Base-by-base conservation (phyloP, 2,113 vertebrate species). In the Octodon degus region DNA sequence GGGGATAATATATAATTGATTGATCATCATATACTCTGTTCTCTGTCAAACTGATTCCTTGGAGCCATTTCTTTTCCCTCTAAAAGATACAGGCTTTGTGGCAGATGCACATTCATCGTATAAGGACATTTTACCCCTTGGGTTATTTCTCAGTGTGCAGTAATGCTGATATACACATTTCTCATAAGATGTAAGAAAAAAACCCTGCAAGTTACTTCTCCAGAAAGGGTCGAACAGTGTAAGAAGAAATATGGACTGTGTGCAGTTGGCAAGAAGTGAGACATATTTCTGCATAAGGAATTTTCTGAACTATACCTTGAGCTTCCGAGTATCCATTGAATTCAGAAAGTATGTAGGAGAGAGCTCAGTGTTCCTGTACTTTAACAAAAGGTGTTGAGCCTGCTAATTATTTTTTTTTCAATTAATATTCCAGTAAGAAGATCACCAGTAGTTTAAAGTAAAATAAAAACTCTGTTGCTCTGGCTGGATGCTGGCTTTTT, bases 111-210 rank as follows among this genome's bases (percentile, higher is more conserved):
- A 94, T 94, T 85, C 32, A 90, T 96, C 72, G 65, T 65, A 11
- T n/a, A 0, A 25, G 93, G 87, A 93, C 43, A 68, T 30, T 47
- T 86, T 92, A 67, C 37, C 32, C 58, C 60, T 94, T 89, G 93
- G 91, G 85, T 97, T 90, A 95, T n/a, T 81, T 91, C 84, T 94
- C 81, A 79, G 63, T 91, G 40, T 86, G 84, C 6, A 82, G 80
- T 67, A 95, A 40, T 43, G 72, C 8, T 72, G 80, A 94, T 91
- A 40, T 50, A 89, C 53, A 91, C 58, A 74, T 94, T 91, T 91
- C 65, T 77, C 74, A 89, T 93, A 86, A 96, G 89, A 87, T 95
- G n/a, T 63, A 91, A 55, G 25, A 76, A 10, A 63, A 60, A 60
- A 80, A 55, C 2, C 16, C 37, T 67, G 9, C 20, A 77, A 90